Percentiles rank a stretch among this genome's conserved stretches.
phyloP scores from a whole-genome alignment of 2,888 invertebrate species.

The Hydrotaea cyrtoneurina region DNA sequence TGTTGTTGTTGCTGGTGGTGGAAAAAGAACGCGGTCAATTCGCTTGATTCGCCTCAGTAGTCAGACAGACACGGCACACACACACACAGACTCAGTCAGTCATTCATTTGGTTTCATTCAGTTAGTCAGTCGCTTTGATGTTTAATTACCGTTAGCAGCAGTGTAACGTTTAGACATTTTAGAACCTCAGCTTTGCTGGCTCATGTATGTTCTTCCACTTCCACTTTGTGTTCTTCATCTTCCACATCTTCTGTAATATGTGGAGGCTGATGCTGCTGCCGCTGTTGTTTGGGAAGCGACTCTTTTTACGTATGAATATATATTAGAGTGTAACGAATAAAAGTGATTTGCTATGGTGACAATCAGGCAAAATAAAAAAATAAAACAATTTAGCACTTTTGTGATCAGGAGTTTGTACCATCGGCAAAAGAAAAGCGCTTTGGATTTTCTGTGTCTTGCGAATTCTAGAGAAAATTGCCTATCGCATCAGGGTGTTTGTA shows the following conservation, averaged over 20 bases:
- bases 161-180: conserved; percentile 49
- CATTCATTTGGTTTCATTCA: conserved; percentile 8
- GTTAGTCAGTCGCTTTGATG: conserved; percentile 36
- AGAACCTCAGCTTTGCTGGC: conserved; percentile 4
- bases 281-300: neutral
- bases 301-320: neutral
- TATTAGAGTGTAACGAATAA: too few relatives aligned
- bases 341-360: too few relatives aligned
- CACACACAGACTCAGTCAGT: neutral
- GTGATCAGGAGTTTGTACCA: too few relatives aligned
- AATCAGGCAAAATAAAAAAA: too few relatives aligned
- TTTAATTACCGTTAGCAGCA: conserved; percentile 55
- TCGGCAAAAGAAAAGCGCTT: too few relatives aligned
- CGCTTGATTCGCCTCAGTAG: conserved; percentile 53
- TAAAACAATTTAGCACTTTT: too few relatives aligned
- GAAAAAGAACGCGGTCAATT: conserved; percentile 59
- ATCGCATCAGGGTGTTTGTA: too few relatives aligned
- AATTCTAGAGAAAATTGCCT: too few relatives aligned
- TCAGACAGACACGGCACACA: neutral
- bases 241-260: neutral
- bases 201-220: neutral
- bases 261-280: neutral
- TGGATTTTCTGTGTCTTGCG: too few relatives aligned
- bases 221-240: neutral
- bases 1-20: conserved; percentile 1